Evolutionary conservation across 1,140 invertebrate species (phyloP), one percentile per base, ranked within the genome.

Genomic region (Calliphora vicina): DNA sequence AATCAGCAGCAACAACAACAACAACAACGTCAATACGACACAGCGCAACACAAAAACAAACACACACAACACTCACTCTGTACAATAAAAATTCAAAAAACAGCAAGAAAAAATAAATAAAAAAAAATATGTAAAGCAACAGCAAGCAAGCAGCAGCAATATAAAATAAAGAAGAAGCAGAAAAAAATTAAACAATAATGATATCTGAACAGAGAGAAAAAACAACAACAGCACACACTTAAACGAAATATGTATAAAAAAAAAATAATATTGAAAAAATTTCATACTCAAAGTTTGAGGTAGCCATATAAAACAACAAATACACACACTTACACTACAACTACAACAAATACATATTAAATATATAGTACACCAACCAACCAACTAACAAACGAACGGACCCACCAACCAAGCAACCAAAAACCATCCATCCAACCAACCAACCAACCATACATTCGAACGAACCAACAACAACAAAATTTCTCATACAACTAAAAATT

Each of bases 11-110:
- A 84, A 83, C 86, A 86, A 86, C 87, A 81, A 61, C 76, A 83
- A 72, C 72, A 78, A 78, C 73, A 57, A 72, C 50, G 35, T 26
- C n/a, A 78, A 84, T 80, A 80, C 61, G 61, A 57, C 86, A 87
- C 35, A 35, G n/a, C n/a, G 86, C 87, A 88, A 88, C 88, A 85
- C n/a, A 10, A 6, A 23, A 23, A 67, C 61, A 67, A 20, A 67
- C 20, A 67, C n/a, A 67, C 61, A 35, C 80, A 29, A 29, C 80
- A n/a, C 76, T 23, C 57, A 23, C 72, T 35, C 4, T 27, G 25
- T 27, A 74, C 15, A 74, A 74, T 27, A 27, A 26, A 17, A 25
- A 45, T n/a, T n/a, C n/a, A 15, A 67, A 25, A 9, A 78, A 25
- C 82, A n/a, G n/a, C n/a, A n/a, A n/a, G 45, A 17, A 35, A 72